Evolutionary conservation across 2,888 invertebrate species (phyloP).

Genomic region (Himalopsyche kuldschensis): DNA sequence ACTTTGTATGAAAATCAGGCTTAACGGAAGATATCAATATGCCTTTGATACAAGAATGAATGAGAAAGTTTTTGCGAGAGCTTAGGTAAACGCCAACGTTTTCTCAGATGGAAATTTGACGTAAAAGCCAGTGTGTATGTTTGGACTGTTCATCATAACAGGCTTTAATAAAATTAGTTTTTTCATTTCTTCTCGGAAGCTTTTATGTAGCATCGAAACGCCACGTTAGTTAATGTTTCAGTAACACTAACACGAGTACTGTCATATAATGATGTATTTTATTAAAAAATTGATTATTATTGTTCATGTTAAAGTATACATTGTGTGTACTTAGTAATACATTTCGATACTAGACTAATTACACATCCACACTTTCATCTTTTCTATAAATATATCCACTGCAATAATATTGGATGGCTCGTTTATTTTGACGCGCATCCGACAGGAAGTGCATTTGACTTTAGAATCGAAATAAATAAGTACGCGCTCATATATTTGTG

Average conservation of each 20-base stretch:
- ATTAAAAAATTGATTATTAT: too few species aligned
- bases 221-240: neutral
- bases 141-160: neutral
- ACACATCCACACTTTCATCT: neutral
- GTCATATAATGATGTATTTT: too few species aligned
- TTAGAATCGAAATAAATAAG: neutral
- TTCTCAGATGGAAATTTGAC: neutral
- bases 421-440: neutral
- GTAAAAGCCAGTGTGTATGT: neutral
- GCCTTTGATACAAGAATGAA: slow-evolving; percentile 13
- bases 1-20: slow-evolving; percentile 5
- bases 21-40: slow-evolving; percentile 19
- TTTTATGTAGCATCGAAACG: neutral
- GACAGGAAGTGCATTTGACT: neutral
- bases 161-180: neutral
- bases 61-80: neutral
- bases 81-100: neutral
- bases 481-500: neutral
- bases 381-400: neutral
- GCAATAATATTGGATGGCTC: neutral
- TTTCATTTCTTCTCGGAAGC: neutral
- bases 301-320: too few species aligned
- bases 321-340: too few species aligned
- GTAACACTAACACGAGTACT: neutral
- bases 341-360: too few species aligned